These are phyloP conservation scores for Pseudanteris insignis DNA, from an alignment of 2,888 invertebrate species.

Conservation along the genomic window DNA sequence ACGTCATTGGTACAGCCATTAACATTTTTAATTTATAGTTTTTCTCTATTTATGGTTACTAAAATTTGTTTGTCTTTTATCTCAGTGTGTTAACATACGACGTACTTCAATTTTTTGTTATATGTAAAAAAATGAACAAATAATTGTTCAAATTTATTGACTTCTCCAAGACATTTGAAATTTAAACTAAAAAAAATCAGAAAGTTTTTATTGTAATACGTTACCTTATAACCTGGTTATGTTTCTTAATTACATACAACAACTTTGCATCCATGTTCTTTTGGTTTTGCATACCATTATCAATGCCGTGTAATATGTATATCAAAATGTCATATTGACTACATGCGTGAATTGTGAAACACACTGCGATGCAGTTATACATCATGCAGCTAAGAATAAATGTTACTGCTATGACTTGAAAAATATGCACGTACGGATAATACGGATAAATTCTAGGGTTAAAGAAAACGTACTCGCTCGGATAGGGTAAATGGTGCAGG, in stretches of 20 bases:
- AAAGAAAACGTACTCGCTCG: background rate
- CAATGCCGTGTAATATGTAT: conserved; percentile 1
- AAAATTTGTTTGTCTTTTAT: no score
- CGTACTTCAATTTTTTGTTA: no score
- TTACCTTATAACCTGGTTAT: conserved; percentile 5
- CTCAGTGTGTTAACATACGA: no score
- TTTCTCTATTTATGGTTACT: no score
- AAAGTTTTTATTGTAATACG: background rate
- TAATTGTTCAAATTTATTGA: background rate
- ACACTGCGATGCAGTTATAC: background rate
- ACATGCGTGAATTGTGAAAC: conserved; percentile 8
- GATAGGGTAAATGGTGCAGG: conserved; percentile 5
- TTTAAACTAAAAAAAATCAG: background rate
- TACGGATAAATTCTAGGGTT: conserved; percentile 6
- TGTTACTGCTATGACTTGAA: background rate
- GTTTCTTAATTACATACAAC: conserved; percentile 5
- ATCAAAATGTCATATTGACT: conserved; percentile 4
- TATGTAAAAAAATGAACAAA: no score
- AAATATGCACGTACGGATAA: conserved; percentile 1
- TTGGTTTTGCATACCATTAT: background rate
- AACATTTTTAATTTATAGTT: no score
- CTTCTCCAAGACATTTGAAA: background rate
- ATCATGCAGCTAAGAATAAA: background rate
- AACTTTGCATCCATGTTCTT: background rate
- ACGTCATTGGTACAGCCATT: no score